phyloP scores from a whole-genome alignment of 2,888 invertebrate species.

The Synergus laeviventris region DNA sequence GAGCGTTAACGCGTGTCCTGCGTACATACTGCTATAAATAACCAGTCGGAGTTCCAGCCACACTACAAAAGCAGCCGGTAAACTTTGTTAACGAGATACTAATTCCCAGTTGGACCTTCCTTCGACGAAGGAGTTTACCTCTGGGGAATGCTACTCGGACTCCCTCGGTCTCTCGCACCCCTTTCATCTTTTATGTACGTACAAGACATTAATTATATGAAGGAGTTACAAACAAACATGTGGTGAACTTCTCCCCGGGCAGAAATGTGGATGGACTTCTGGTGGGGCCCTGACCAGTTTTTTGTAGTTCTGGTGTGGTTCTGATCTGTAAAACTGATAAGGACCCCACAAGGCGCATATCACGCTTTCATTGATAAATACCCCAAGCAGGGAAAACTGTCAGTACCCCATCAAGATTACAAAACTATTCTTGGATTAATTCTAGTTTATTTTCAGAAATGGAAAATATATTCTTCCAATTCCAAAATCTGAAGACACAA shows the following conservation, averaged over 20 bases:
- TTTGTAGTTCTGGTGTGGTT: too few relatives aligned
- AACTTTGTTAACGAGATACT: slow-evolving; percentile 57
- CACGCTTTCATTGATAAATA: too few relatives aligned
- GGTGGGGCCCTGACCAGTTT: too few relatives aligned
- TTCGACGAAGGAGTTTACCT: slow-evolving; percentile 50
- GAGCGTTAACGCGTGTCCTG: slow-evolving; percentile 51
- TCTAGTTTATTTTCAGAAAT: too few relatives aligned
- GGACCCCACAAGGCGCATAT: too few relatives aligned
- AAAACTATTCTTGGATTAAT: too few relatives aligned
- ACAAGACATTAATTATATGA: slow-evolving; percentile 33
- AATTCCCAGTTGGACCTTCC: slow-evolving; percentile 56
- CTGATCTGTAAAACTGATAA: too few relatives aligned
- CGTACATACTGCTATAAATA: slow-evolving; percentile 54
- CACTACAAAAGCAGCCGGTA: slow-evolving; percentile 53
- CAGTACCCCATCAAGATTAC: too few relatives aligned
- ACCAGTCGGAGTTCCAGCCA: slow-evolving; percentile 49
- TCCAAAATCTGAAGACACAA: too few relatives aligned
- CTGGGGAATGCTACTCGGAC: slow-evolving; percentile 31
- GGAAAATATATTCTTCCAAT: too few relatives aligned
- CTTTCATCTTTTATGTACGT: slow-evolving; percentile 26
- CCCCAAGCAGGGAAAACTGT: too few relatives aligned
- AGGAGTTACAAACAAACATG: slow-evolving; percentile 13
- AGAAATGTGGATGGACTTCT: too few relatives aligned
- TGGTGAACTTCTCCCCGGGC: neutral
- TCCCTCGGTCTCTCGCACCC: neutral